Percentiles rank a stretch among this genome's conserved stretches.
Evolutionary conservation across 2,113 vertebrate species (phyloP).

Genomic region (Apeltes quadracus): DNA sequence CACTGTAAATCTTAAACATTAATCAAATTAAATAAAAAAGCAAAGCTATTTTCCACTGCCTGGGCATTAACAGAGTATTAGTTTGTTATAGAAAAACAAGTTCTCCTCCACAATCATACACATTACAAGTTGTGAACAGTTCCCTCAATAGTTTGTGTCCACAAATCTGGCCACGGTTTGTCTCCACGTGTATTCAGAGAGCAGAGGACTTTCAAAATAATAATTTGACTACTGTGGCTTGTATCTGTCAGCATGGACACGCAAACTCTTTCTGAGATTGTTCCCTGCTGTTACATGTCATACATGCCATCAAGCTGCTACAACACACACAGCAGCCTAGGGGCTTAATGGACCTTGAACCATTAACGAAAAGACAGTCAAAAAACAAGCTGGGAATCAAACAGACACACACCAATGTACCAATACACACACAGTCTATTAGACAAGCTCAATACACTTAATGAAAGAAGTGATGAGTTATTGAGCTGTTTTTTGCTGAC

Average conservation of each 20-base stretch:
- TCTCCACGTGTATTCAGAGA: too few relatives aligned
- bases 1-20: too few relatives aligned
- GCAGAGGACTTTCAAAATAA: too few relatives aligned
- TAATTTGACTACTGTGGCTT: constrained; percentile 10
- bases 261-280: constrained; percentile 17
- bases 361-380: constrained; percentile 9
- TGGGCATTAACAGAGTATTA: too few relatives aligned
- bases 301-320: constrained; percentile 5
- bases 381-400: constrained; percentile 20
- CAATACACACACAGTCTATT: constrained; percentile 25
- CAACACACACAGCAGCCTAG: constrained; percentile 8
- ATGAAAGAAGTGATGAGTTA: constrained; percentile 81
- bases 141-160: too few relatives aligned
- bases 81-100: too few relatives aligned
- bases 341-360: constrained; percentile 49
- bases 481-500: constrained; percentile 71
- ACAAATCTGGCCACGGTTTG: too few relatives aligned
- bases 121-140: too few relatives aligned
- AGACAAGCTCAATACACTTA: constrained; percentile 69
- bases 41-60: too few relatives aligned
- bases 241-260: constrained; percentile 21
- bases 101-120: too few relatives aligned
- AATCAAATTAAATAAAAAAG: too few relatives aligned
- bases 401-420: too few relatives aligned
- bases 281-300: constrained; percentile 26